phyloP scores from a whole-genome alignment of 2,113 vertebrate genomes.

The Stomatorhinus ivindoensis region DNA sequence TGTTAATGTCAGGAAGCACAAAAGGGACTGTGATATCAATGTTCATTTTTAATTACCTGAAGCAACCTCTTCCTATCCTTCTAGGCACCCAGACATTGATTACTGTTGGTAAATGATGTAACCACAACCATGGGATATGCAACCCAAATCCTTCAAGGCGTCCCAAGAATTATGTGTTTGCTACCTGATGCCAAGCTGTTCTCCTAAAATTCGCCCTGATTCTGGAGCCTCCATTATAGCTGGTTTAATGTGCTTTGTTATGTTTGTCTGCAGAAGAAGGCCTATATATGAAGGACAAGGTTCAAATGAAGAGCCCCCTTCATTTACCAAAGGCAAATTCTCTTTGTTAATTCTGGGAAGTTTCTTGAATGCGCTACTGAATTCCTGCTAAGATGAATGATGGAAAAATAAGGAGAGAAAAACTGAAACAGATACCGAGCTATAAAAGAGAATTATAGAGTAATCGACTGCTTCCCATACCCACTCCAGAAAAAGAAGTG shows the following conservation, averaged over 20 bases:
- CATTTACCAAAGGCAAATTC: background rate
- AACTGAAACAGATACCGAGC: background rate
- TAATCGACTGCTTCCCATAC: background rate
- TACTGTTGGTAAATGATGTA: background rate
- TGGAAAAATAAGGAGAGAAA: background rate
- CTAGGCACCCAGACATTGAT: background rate
- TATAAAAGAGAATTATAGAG: background rate
- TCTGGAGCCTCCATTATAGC: background rate
- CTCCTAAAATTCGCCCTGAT: background rate
- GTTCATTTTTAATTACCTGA: background rate
- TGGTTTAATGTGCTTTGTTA: background rate
- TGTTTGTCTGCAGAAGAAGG: background rate
- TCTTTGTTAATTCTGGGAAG: background rate
- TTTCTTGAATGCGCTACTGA: background rate
- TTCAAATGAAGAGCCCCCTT: background rate
- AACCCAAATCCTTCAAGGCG: background rate
- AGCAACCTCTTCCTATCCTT: background rate
- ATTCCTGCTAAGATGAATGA: background rate
- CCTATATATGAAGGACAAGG: background rate
- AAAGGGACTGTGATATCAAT: background rate
- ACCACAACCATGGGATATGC: background rate
- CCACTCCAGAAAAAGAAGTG: background rate
- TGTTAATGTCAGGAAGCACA: background rate
- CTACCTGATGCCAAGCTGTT: background rate
- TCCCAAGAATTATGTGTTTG: background rate